Evolutionary conservation across 2,797 vertebrate species (phyloP).

Genomic region (Sphenodon punctatus): DNA sequence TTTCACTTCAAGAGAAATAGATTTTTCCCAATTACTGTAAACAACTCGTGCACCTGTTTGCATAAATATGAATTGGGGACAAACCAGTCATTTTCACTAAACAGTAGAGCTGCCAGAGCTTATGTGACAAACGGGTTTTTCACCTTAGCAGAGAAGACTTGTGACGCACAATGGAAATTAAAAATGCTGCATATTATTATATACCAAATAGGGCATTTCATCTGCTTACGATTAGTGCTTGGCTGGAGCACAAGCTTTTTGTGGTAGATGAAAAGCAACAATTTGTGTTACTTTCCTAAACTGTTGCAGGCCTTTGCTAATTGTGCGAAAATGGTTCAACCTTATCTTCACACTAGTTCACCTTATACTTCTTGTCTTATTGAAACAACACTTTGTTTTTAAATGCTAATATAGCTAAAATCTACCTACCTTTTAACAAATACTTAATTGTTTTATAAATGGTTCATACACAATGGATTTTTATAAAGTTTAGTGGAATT

Average conservation of each 20-base stretch:
- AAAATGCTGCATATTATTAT: conserved; percentile 11
- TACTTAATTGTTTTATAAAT: background rate
- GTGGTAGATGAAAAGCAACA: background rate
- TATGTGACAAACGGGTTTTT: conserved; percentile 48
- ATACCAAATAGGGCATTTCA: background rate
- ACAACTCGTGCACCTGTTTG: conserved; percentile 43
- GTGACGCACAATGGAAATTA: background rate
- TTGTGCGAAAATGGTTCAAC: background rate
- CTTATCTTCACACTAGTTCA: background rate
- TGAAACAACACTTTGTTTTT: background rate
- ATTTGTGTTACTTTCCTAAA: background rate
- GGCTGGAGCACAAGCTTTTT: background rate
- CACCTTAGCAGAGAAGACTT: conserved; percentile 27
- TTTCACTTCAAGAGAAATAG: background rate
- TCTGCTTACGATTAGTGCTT: conserved; percentile 8
- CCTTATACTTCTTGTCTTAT: background rate
- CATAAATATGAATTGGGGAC: conserved; percentile 33
- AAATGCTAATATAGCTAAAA: conserved; percentile 5
- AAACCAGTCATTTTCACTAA: background rate
- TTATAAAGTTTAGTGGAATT: no score
- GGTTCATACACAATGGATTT: no score
- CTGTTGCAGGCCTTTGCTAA: background rate
- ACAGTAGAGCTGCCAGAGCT: conserved; percentile 49
- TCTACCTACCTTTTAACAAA: background rate
- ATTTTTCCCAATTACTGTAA: conserved; percentile 50